A percentile compares a stretch with the other conserved stretches of the same genome.
Evolutionary conservation across 2,888 invertebrate species (phyloP).

Genomic region (Adelphocoris suturalis): DNA sequence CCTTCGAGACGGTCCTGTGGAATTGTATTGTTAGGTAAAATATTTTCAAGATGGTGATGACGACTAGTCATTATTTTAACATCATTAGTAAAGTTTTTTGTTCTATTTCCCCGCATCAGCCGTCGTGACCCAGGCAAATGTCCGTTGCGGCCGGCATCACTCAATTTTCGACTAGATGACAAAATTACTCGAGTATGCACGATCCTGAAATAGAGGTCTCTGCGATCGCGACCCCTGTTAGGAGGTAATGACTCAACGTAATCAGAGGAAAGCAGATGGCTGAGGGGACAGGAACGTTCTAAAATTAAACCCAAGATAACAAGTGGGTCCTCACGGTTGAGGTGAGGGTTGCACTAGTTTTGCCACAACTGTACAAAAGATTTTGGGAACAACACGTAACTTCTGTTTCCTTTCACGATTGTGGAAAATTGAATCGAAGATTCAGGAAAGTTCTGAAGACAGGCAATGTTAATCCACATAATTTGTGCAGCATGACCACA

Average conservation of each 20-base stretch:
- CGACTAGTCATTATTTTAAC: not conserved
- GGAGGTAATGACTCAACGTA: constrained; percentile 39
- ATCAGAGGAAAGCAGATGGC: constrained; percentile 33
- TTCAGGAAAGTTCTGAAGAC: no score
- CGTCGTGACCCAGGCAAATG: not conserved
- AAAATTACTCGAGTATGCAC: constrained; percentile 5
- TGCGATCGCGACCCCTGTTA: not conserved
- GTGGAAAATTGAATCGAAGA: no score
- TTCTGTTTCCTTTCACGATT: no score
- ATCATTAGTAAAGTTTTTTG: not conserved
- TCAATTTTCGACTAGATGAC: constrained; percentile 7
- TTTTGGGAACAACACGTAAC: no score
- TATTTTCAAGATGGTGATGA: not conserved
- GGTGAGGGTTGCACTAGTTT: constrained; percentile 8
- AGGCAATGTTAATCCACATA: no score
- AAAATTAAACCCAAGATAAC: constrained; percentile 31
- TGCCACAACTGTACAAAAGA: not conserved
- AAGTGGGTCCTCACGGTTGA: constrained; percentile 36
- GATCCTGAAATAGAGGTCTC: not conserved
- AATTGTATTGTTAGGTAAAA: not conserved
- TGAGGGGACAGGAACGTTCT: not conserved
- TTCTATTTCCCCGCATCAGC: not conserved
- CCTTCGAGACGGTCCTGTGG: no score
- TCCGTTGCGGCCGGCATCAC: not conserved
- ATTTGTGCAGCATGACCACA: no score